Base-by-base conservation (phyloP, 1,140 invertebrate species). In the Ptiloglossa arizonensis region DNA sequence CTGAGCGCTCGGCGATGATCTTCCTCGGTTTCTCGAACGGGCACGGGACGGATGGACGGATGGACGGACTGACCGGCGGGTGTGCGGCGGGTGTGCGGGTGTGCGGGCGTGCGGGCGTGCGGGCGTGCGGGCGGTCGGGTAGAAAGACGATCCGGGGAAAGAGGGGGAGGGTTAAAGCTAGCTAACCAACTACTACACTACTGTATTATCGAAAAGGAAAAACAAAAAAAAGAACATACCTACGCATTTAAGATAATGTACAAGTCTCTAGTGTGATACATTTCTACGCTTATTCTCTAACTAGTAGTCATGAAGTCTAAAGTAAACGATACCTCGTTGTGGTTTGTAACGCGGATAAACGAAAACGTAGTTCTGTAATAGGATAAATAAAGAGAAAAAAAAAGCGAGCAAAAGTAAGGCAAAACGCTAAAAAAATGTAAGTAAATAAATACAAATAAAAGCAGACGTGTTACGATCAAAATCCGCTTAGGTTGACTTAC, bases 191-290 rank as follows among this genome's bases (percentile, higher is more conserved):
- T 81, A 84, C 70, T 82, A 80, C 66, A 83, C 75, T 82, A 80
- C 62, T 72, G 75, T 72, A 74, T 81, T 66, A 82, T 59, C 64
- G 50, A 57, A 52, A 74, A 44, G 59, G 66, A 67, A 72, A 52
- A 64, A 67, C 71, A 48, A 57, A 74, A 62, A 76, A 66, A 57
- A 56, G 64, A 77, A 74, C 77, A 85, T 88, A 88, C 83, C 80
- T 87, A 86, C 48, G 86, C 87, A 89, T 87, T 88, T 89, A 89
- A 88, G 87, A 86, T 89, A 88, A 86, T 84, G 87, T 89, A 89
- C 87, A 89, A 89, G 87, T 88, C 85, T 88, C 88, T 89, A 89
- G 88, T 89, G 88, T 89, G 88, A 89, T 89, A 89, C 84, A 89
- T 88, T 89, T 89, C 86, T 89, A 89, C 88, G 88, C 88, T 89